A percentile compares a stretch with the other conserved stretches of the same genome.
Conservation (phyloP, 1,140 invertebrate genomes). For the Ostrea edulis region DNA sequence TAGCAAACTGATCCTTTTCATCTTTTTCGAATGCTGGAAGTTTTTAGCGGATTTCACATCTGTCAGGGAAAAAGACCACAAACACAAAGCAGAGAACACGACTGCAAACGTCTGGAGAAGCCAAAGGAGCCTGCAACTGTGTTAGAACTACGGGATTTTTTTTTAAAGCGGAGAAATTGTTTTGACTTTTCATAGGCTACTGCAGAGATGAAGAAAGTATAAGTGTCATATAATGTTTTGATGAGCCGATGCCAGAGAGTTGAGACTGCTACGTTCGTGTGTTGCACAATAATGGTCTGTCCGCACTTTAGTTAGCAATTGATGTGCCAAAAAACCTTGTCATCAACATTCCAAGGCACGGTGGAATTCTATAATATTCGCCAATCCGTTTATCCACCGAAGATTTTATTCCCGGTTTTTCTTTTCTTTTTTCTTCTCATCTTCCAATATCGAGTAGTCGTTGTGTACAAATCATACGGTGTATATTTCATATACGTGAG, state of each 20-base stretch:
- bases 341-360: background rate
- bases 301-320: background rate
- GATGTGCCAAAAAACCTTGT: background rate
- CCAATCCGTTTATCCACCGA: background rate
- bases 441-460: no score
- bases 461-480: no score
- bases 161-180: background rate
- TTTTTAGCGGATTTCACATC: constrained; percentile 9
- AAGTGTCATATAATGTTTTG: background rate
- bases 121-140: background rate
- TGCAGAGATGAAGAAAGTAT: background rate
- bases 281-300: background rate
- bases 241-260: no score
- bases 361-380: background rate
- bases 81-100: background rate
- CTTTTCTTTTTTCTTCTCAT: no score
- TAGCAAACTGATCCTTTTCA: background rate
- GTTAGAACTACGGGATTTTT: background rate
- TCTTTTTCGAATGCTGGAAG: background rate
- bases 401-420: no score
- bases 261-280: no score
- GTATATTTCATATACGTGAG: no score
- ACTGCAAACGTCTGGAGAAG: background rate
- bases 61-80: background rate
- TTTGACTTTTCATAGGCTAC: background rate